Percentiles rank a stretch among this genome's conserved stretches.
These are phyloP conservation scores for Hephaestus fuliginosus DNA, from an alignment of 2,797 vertebrate genomes.

Conservation along the genomic window DNA sequence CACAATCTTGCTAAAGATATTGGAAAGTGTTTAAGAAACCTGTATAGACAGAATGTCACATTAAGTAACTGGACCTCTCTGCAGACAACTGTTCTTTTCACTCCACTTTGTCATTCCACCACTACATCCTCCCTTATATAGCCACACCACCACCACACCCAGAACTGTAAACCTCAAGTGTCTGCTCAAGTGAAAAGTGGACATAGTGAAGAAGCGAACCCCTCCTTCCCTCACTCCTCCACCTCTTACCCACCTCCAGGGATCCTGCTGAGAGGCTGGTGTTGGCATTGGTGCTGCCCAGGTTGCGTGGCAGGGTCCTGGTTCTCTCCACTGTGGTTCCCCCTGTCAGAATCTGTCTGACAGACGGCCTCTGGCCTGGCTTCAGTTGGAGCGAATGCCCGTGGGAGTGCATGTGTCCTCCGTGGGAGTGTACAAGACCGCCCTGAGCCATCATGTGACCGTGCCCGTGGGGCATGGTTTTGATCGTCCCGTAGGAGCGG, in stretches of 20 bases:
- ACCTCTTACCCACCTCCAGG: conserved; percentile 92
- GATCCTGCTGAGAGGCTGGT: conserved; percentile 94
- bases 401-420: conserved; percentile 82
- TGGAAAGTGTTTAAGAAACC: neutral
- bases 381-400: conserved; percentile 95
- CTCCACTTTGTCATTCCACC: neutral
- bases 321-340: conserved; percentile 93
- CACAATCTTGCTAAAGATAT: neutral
- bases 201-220: conserved; percentile 8
- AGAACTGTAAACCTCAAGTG: conserved; percentile 10
- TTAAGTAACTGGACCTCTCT: neutral
- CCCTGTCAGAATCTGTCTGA: conserved; percentile 93
- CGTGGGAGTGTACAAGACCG: conserved; percentile 80
- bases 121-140: neutral
- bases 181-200: conserved; percentile 3
- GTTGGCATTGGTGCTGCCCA: conserved; percentile 93
- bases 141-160: neutral
- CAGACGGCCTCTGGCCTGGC: conserved; percentile 89
- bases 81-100: neutral
- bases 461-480: conserved; percentile 90
- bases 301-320: conserved; percentile 97
- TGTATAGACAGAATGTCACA: neutral
- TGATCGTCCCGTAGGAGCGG: conserved; percentile 95
- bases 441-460: conserved; percentile 79
- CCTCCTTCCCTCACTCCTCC: conserved; percentile 21